phyloP scores from a whole-genome alignment of 2,113 vertebrate species.

The Sapajus apella region DNA sequence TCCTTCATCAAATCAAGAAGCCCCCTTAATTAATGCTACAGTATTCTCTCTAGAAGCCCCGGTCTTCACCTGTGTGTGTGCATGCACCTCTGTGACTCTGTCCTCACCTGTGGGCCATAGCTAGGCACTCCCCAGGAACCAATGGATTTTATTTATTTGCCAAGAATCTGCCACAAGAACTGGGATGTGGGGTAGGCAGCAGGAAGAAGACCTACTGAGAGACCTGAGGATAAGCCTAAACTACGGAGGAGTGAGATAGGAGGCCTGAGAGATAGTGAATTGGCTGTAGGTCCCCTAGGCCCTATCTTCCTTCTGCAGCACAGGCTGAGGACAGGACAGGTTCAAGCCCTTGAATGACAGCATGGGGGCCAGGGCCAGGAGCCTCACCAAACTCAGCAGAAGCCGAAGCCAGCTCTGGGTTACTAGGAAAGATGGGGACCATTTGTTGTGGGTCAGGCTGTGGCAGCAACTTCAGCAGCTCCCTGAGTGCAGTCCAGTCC shows the following conservation, averaged over 20 bases:
- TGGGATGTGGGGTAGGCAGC: neutral
- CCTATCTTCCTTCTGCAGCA: neutral
- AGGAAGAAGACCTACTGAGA: neutral
- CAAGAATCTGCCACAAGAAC: constrained; percentile 8
- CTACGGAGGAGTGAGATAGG: neutral
- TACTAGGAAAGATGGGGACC: constrained; percentile 78
- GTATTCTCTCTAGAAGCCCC: neutral
- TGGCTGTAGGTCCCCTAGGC: neutral
- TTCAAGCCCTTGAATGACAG: neutral
- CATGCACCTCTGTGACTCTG: neutral
- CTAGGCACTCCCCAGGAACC: neutral
- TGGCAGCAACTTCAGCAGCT: constrained; percentile 70
- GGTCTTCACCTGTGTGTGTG: neutral
- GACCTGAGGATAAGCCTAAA: neutral
- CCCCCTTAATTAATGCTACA: neutral
- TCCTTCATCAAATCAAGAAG: neutral
- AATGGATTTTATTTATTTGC: neutral
- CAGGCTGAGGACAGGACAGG: neutral
- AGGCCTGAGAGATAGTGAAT: neutral
- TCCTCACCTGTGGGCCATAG: neutral
- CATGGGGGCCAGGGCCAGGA: neutral
- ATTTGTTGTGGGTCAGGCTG: constrained; percentile 78
- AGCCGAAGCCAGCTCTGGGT: constrained; percentile 80
- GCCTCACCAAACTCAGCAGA: constrained; percentile 69
- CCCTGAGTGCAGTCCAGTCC: constrained; percentile 53